A percentile compares a stretch with the other conserved stretches of the same genome.
phyloP scores from a whole-genome alignment of 2,113 vertebrate genomes.

The Sorex fumeus region DNA sequence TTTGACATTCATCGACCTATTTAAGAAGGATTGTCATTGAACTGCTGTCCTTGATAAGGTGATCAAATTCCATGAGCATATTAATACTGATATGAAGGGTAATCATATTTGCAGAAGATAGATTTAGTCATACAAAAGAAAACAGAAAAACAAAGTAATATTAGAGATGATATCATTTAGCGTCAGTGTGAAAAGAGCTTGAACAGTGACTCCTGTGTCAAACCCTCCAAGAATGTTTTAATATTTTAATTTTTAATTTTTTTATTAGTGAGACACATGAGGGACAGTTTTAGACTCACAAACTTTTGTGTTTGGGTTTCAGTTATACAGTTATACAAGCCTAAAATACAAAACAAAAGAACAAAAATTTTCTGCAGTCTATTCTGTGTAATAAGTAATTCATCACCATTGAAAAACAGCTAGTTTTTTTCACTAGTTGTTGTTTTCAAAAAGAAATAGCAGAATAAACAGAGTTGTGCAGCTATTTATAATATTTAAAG shows the following conservation, averaged over 20 bases:
- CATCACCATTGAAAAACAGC: not conserved
- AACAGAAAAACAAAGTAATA: conserved; percentile 69
- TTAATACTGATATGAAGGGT: conserved; percentile 60
- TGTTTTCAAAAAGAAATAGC: not conserved
- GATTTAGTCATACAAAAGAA: conserved; percentile 63
- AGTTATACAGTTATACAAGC: too few species aligned
- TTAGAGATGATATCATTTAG: conserved; percentile 50
- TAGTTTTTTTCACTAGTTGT: not conserved
- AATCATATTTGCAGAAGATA: conserved; percentile 78
- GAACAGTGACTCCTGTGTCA: conserved; percentile 27
- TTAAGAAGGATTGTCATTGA: conserved; percentile 80
- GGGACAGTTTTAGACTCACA: too few species aligned
- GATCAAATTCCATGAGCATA: conserved; percentile 72
- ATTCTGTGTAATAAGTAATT: not conserved
- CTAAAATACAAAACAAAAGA: too few species aligned
- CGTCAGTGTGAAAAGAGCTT: not conserved
- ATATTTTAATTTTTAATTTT: too few species aligned
- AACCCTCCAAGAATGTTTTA: conserved; percentile 5
- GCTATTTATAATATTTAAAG: conserved; percentile 43
- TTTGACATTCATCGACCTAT: conserved; percentile 71
- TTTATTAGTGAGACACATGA: too few species aligned
- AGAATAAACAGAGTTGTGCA: not conserved
- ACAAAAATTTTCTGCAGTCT: not conserved
- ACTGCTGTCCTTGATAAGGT: conserved; percentile 67
- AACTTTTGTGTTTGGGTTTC: too few species aligned